A percentile compares a stretch with the other conserved stretches of the same genome.
Evolutionary conservation across 1,140 invertebrate species (phyloP).

Genomic region (Bombus ignitus): DNA sequence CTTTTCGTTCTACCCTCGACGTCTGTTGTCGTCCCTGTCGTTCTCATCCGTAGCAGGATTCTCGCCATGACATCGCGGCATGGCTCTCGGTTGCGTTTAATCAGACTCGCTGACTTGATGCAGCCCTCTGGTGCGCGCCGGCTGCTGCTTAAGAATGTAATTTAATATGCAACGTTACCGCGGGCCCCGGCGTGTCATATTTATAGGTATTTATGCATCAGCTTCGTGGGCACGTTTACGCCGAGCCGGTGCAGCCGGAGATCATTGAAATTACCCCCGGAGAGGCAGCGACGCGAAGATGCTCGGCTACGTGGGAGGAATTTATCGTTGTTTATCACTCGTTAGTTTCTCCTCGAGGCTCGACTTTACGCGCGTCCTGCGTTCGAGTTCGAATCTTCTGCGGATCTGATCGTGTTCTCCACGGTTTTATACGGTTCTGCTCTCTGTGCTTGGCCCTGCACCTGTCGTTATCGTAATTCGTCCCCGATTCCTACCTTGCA

Average conservation of each 20-base stretch:
- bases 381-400: background rate
- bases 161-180: conserved; percentile 77
- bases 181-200: conserved; percentile 70
- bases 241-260: conserved; percentile 53
- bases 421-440: background rate
- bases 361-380: background rate
- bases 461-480: conserved; percentile 9
- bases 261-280: conserved; percentile 68
- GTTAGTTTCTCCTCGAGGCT: conserved; percentile 49
- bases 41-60: no score
- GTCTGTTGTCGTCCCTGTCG: no score
- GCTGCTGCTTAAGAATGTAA: conserved; percentile 75
- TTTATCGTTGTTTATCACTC: conserved; percentile 66
- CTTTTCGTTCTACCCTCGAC: no score
- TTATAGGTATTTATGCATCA: conserved; percentile 76
- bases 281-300: conserved; percentile 23
- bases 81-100: conserved; percentile 68
- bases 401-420: background rate
- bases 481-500: no score
- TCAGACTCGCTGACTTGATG: conserved; percentile 71
- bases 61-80: no score
- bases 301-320: conserved; percentile 58
- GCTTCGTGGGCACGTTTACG: conserved; percentile 64
- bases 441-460: background rate
- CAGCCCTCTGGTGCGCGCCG: conserved; percentile 56